Base-by-base conservation (phyloP, 2,797 vertebrate genomes). In the Malacoctenus gilli region DNA sequence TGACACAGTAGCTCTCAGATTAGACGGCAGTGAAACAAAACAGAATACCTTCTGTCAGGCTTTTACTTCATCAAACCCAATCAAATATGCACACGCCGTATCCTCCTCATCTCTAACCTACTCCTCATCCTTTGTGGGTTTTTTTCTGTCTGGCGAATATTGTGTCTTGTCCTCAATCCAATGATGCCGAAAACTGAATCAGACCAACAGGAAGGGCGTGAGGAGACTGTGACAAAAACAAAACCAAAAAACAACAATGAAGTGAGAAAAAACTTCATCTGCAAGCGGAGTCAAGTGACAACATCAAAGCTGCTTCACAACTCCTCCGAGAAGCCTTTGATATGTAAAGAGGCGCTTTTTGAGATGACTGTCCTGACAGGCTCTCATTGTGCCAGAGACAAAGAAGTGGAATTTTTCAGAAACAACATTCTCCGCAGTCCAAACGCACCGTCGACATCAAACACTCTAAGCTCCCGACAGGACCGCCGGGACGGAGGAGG, bases 291-390 rank as follows among this genome's bases (percentile, higher is more conserved):
- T 12, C 30, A 32, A 32, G 9, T 4, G 30, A 32, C 5, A 5
- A 60, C 70, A 63, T 57, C 22, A 69, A 74, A 75, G 75, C 71
- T 63, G 12, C 47, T 57, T 72, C 50, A 71, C 60, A 80, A 73
- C 55, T 76, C 68, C 75, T 80, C 31, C 0, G 41, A 57, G 34
- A 14, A 71, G 64, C 67, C 78, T 90, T 85, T 89, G 84, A 88
- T 78, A 77, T 82, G 82, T 72, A 85, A 77, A 84, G 63, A 63
- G 59, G 22, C 32, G 2, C 47, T 35, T 51, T 77, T 48, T 59
- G 62, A 69, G 25, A 75, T 19, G 64, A 76, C 72, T 56, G 68
- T 37, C 61, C 75, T 75, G 78, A 82, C 85, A 76, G 82, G 14
- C 59, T 41, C 11, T 51, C 34, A 79, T 61, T 72, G 59, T 63